Evolutionary conservation across 1,140 invertebrate genomes (phyloP).

Genomic region (Oryzaephilus surinamensis): DNA sequence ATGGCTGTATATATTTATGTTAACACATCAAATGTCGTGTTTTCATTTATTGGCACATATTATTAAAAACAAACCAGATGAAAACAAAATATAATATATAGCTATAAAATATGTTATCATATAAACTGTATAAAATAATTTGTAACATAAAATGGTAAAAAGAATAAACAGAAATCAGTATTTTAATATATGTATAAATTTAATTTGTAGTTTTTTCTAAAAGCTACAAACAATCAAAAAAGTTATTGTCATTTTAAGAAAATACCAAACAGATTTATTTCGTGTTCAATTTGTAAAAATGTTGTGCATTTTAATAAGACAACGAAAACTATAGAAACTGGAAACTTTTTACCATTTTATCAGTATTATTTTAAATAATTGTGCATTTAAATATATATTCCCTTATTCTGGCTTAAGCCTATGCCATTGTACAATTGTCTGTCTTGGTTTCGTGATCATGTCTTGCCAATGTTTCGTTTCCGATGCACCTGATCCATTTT

Average conservation of each 20-base stretch:
- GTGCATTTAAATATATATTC: neutral
- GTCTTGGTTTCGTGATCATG: conserved; percentile 90
- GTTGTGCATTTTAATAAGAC: conserved; percentile 12
- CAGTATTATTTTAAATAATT: neutral
- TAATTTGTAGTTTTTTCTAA: too few species aligned
- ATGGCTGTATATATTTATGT: too few species aligned
- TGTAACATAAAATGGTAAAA: too few species aligned
- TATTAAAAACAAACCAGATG: too few species aligned
- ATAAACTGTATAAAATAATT: too few species aligned
- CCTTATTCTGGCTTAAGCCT: conserved; percentile 72
- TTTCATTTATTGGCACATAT: too few species aligned
- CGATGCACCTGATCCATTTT: conserved; percentile 80
- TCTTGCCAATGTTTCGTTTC: conserved; percentile 93
- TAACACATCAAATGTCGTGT: too few species aligned
- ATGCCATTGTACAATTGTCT: conserved; percentile 89
- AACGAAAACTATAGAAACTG: conserved; percentile 3
- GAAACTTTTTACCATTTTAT: neutral
- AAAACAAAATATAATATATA: too few species aligned
- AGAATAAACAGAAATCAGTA: too few species aligned
- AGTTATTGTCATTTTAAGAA: conserved; percentile 15
- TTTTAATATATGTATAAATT: too few species aligned
- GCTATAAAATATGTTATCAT: too few species aligned
- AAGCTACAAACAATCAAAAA: too few species aligned
- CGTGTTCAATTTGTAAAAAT: conserved; percentile 5
- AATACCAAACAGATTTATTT: conserved; percentile 10